phyloP scores from a whole-genome alignment of 2,797 vertebrate genomes.

The Bradypus variegatus region DNA sequence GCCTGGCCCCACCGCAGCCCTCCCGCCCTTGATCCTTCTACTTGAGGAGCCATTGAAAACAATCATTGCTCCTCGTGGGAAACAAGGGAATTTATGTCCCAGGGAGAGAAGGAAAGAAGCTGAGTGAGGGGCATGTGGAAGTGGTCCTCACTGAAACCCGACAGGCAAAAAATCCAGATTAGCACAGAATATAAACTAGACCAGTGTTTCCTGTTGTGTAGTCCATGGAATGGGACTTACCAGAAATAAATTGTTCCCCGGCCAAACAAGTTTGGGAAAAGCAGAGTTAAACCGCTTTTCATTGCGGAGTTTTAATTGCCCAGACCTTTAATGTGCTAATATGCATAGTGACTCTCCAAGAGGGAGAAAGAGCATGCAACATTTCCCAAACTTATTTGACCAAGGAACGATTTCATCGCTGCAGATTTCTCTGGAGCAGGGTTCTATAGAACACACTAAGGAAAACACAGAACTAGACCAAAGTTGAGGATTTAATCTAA shows the following conservation, averaged over 20 bases:
- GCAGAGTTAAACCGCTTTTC: not conserved
- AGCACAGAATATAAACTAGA: not conserved
- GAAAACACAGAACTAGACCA: not conserved
- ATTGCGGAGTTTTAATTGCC: not conserved
- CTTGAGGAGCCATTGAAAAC: constrained; percentile 13
- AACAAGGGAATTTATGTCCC: not conserved
- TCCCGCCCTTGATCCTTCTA: not conserved
- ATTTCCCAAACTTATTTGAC: not conserved
- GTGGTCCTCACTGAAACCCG: too few species aligned
- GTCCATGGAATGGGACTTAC: not conserved
- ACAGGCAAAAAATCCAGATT: not conserved
- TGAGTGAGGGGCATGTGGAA: not conserved
- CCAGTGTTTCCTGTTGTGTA: rapidly evolving
- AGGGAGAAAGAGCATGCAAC: too few species aligned
- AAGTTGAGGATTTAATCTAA: not conserved
- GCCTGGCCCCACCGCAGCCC: not conserved
- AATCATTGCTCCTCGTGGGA: not conserved
- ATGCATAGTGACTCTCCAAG: not conserved
- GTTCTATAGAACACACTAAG: not conserved
- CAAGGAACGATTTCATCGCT: not conserved
- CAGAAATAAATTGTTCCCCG: not conserved
- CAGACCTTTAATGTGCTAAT: not conserved
- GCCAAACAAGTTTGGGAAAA: not conserved
- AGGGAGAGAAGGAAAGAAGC: not conserved
- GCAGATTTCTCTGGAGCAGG: not conserved